phyloP scores from a whole-genome alignment of 1,140 invertebrate species.

The Luehdorfia chinensis region DNA sequence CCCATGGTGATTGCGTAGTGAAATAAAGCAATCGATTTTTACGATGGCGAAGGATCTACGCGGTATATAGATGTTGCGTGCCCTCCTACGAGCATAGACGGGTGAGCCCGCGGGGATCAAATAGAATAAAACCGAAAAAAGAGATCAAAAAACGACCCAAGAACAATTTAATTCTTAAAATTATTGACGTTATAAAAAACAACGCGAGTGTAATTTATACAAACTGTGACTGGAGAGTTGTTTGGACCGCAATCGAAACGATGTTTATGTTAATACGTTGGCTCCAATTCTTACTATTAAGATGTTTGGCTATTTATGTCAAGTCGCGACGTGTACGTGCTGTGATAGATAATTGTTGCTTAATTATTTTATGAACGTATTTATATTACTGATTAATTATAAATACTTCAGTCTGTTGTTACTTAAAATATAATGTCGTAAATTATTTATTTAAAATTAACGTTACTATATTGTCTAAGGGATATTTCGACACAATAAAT shows the following conservation, averaged over 20 bases:
- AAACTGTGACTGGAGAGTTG: constrained; percentile 47
- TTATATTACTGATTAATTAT: constrained; percentile 14
- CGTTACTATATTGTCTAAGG: too few species aligned
- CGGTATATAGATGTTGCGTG: constrained; percentile 17
- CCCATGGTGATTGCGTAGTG: too few species aligned
- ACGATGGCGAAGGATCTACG: constrained; percentile 22
- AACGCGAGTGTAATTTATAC: constrained; percentile 55
- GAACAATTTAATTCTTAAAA: constrained; percentile 55
- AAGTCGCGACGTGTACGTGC: constrained; percentile 14
- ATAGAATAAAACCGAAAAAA: constrained; percentile 24
- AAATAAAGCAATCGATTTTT: constrained; percentile 44
- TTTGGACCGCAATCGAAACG: constrained; percentile 37
- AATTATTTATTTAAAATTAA: too few species aligned
- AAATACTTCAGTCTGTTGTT: background rate
- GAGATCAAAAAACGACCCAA: constrained; percentile 19
- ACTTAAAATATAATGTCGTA: background rate
- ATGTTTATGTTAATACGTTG: constrained; percentile 65
- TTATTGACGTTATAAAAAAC: constrained; percentile 61
- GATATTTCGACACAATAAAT: too few species aligned
- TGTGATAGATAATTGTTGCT: constrained; percentile 11
- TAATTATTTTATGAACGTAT: constrained; percentile 10
- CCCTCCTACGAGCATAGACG: constrained; percentile 16
- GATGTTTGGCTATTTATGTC: constrained; percentile 39
- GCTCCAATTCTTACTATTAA: constrained; percentile 51
- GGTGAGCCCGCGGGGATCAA: constrained; percentile 8